Base-by-base conservation (phyloP, 2,888 invertebrate species). In the Melanostoma mellinum region DNA sequence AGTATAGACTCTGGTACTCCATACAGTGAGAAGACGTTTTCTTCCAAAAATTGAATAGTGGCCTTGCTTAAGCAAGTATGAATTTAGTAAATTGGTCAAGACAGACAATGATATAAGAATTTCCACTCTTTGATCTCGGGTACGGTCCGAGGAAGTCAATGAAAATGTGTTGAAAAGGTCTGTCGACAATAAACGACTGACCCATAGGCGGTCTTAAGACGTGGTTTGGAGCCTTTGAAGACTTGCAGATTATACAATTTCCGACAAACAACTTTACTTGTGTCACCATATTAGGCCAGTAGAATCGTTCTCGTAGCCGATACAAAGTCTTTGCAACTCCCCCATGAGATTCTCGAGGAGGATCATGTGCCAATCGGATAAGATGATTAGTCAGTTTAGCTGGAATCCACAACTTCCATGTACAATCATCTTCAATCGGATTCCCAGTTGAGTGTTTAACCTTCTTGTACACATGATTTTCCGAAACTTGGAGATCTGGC, bases 331-430 rank as follows among this genome's bases (percentile, higher is more conserved):
- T 53, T 53, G 53, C n/a, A 10, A 53, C 53, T 36, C 56, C 40
- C 5, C 40, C 40, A 20, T 56, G 56, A 8, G 56, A 56, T 0
- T 20, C 56, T 40, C 4, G 38, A 56, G 56, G 56, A 0, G 56
- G 56, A 30, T 56, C 56, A 56, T 56, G 56, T 5, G 56, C 56
- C 56, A 40, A 8, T 56, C 32, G 56, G n/a, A n/a, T n/a, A n/a
- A n/a, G n/a, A n/a, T n/a, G n/a, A n/a, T n/a, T n/a, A n/a, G n/a
- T n/a, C n/a, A n/a, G n/a, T n/a, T n/a, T n/a, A n/a, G n/a, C n/a
- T n/a, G n/a, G 56, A 40, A 56, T 30, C 30, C 40, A 56, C 8
- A 56, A 9, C 38, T 56, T 56, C 56, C 56, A 56, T 0, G 30
- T 38, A 20, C 38, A 40, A 6, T 56, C 56, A n/a, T 58, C 42